Conservation (phyloP, 2,888 invertebrate species). For the Drosophila colorata region DNA sequence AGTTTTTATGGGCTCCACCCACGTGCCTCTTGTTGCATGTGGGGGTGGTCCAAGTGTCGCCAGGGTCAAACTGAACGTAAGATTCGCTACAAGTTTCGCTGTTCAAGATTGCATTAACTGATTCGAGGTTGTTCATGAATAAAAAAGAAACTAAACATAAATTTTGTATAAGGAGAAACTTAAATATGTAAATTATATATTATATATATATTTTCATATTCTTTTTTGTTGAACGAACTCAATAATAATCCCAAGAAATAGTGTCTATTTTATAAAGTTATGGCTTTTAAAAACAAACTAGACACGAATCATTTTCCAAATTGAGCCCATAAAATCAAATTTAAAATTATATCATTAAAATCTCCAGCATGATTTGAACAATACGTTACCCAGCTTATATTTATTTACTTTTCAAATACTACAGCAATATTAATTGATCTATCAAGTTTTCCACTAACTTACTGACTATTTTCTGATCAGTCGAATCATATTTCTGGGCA, state of each 20-base stretch:
- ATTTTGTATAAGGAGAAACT: constrained; percentile 4
- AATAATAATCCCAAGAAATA: no score
- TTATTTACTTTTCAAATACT: no score
- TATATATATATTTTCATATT: background rate
- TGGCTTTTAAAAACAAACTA: no score
- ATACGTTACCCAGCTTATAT: no score
- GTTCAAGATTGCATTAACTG: constrained; percentile 38
- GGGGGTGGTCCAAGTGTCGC: background rate
- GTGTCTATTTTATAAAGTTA: no score
- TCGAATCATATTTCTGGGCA: constrained; percentile 18
- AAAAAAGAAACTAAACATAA: constrained; percentile 25
- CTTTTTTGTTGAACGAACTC: no score
- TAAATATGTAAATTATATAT: background rate
- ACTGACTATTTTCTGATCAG: constrained; percentile 9
- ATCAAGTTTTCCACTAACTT: background rate
- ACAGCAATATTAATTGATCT: background rate
- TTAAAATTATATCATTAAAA: no score
- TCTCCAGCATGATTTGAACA: no score
- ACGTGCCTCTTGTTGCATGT: constrained; percentile 13
- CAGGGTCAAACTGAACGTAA: constrained; percentile 50
- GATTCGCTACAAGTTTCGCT: constrained; percentile 35
- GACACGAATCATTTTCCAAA: no score
- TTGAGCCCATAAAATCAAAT: no score
- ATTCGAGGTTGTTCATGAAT: constrained; percentile 38
- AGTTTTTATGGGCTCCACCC: constrained; percentile 50